These are phyloP conservation scores for Pangasius mekongensis DNA, from an alignment of 2,797 vertebrate species.

Conservation along the genomic window DNA sequence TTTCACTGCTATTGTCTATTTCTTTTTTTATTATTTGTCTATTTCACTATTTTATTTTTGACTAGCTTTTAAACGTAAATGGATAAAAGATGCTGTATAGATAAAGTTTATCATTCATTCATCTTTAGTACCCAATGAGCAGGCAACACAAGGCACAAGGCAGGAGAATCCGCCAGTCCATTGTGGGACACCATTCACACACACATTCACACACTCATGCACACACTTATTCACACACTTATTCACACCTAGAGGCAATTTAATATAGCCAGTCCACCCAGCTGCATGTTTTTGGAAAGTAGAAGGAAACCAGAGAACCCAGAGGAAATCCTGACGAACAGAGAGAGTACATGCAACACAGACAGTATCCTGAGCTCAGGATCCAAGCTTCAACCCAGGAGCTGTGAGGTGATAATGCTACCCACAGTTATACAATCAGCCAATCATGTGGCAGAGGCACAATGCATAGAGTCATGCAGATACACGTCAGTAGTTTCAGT, in stretches of 20 bases:
- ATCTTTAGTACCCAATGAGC: background rate
- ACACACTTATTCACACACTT: too few species aligned
- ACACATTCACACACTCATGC: background rate
- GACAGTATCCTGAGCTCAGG: background rate
- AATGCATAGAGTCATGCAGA: background rate
- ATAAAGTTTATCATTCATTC: background rate
- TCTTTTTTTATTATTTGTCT: background rate
- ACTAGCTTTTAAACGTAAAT: background rate
- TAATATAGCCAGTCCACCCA: background rate
- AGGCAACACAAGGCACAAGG: too few species aligned
- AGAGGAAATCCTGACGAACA: background rate
- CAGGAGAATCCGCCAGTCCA: background rate
- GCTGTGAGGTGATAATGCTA: background rate
- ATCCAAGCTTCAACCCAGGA: background rate
- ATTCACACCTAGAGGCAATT: background rate
- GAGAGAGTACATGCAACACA: background rate
- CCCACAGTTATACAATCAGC: background rate
- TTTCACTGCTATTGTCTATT: background rate
- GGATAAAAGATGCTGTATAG: background rate
- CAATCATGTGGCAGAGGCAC: background rate
- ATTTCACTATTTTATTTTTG: background rate
- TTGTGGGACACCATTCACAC: background rate
- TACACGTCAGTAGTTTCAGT: background rate
- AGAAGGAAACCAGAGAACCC: background rate
- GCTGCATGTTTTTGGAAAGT: background rate